A percentile compares a stretch with the other conserved stretches of the same genome.
phyloP scores from a whole-genome alignment of 30 jellyfish, hydroid and myxozoan genomes.

The Sanderia malayensis region DNA sequence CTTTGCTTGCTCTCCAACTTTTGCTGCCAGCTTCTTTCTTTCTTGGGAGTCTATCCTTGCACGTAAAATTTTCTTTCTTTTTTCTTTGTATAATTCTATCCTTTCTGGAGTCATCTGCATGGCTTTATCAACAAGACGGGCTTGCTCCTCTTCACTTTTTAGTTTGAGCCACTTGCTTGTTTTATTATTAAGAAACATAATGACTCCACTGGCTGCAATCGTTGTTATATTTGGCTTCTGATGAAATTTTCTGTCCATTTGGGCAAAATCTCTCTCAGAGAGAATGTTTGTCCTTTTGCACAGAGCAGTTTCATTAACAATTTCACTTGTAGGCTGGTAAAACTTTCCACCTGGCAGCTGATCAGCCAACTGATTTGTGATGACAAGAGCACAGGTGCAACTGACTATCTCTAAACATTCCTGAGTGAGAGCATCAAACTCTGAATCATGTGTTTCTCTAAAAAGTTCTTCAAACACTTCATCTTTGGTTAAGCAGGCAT shows the following conservation, averaged over 20 bases:
- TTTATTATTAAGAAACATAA: constrained; percentile 35
- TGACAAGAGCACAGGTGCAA: constrained; percentile 12
- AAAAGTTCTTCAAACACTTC: constrained; percentile 6
- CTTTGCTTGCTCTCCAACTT: constrained; percentile 6
- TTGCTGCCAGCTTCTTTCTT: constrained; percentile 8
- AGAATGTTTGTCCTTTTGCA: constrained; percentile 13
- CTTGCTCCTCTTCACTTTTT: constrained; percentile 21
- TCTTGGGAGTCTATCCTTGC: constrained; percentile 13
- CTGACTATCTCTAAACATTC: constrained; percentile 17
- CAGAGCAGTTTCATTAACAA: neutral
- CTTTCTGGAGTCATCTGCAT: constrained; percentile 6
- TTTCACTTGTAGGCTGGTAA: constrained; percentile 2
- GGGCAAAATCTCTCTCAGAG: constrained; percentile 40
- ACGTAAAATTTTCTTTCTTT: constrained; percentile 13
- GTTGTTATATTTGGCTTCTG: constrained; percentile 29
- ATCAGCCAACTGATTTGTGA: constrained; percentile 1
- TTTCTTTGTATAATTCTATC: neutral
- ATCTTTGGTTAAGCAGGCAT: constrained; percentile 34
- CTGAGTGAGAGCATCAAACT: constrained; percentile 16
- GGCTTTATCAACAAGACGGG: constrained; percentile 8
- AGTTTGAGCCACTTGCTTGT: constrained; percentile 33
- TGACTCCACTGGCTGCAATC: constrained; percentile 35
- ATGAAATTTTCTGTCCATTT: constrained; percentile 4
- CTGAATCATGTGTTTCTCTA: neutral
- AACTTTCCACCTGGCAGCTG: constrained; percentile 20